Conservation (phyloP, 2,888 invertebrate genomes). For the Plemyria rubiginata region DNA sequence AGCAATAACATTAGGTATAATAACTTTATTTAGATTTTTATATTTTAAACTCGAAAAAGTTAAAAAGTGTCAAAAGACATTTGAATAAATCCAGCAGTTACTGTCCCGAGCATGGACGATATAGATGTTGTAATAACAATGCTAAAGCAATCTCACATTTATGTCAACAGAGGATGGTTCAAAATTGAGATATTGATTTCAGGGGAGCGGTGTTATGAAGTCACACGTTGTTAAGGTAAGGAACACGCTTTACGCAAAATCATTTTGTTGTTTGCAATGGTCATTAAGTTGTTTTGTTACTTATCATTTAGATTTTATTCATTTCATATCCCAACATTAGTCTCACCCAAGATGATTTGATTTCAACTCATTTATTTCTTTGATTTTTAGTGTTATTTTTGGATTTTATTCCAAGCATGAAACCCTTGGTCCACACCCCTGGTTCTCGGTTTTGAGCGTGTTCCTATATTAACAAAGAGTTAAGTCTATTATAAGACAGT, state of each 20-base stretch:
- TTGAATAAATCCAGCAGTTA: slow-evolving; percentile 62
- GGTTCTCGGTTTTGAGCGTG: slow-evolving; percentile 32
- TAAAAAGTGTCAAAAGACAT: slow-evolving; percentile 34
- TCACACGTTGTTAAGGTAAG: slow-evolving; percentile 79
- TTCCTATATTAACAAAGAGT: slow-evolving; percentile 32
- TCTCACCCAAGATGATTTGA: slow-evolving; percentile 17
- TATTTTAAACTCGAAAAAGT: neutral
- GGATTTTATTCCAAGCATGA: slow-evolving; percentile 33
- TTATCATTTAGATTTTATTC: slow-evolving; percentile 29
- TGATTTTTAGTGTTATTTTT: slow-evolving; percentile 23
- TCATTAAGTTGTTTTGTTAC: slow-evolving; percentile 23
- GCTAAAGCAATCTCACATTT: slow-evolving; percentile 55
- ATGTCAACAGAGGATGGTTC: slow-evolving; percentile 45
- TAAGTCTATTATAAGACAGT: slow-evolving; percentile 5
- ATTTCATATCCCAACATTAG: slow-evolving; percentile 19
- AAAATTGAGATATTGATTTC: slow-evolving; percentile 72
- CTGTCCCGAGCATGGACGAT: slow-evolving; percentile 78
- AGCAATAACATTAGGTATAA: too few species aligned
- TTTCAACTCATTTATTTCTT: slow-evolving; percentile 25
- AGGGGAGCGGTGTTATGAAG: slow-evolving; percentile 77
- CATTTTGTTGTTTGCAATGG: slow-evolving; percentile 27
- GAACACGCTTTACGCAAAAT: slow-evolving; percentile 62
- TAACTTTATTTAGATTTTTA: neutral
- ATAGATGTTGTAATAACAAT: slow-evolving; percentile 76
- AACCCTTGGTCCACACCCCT: slow-evolving; percentile 13